These are phyloP conservation scores for Chloebia gouldiae DNA, from an alignment of 2,113 vertebrate species.

Conservation along the genomic window DNA sequence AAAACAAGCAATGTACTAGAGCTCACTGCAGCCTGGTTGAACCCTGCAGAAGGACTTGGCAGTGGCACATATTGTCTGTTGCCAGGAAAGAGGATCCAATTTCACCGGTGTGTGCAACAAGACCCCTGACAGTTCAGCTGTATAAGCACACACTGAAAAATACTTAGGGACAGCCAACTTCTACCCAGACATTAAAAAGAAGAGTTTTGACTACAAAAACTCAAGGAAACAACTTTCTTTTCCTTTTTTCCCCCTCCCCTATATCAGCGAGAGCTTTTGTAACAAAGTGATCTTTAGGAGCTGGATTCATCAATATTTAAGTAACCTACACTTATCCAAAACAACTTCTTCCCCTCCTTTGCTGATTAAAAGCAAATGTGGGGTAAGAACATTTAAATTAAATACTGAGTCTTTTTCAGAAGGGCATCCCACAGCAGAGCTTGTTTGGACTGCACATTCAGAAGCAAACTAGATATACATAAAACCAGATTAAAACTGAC, in stretches of 20 bases:
- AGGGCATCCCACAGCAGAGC: neutral
- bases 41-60: neutral
- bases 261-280: neutral
- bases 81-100: neutral
- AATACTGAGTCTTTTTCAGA: neutral
- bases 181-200: neutral
- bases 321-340: neutral
- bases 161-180: neutral
- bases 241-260: rapidly evolving
- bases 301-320: neutral
- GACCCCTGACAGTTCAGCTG: neutral
- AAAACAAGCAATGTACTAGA: neutral
- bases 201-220: neutral
- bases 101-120: neutral
- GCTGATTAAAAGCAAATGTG: neutral
- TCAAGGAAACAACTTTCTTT: neutral
- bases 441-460: neutral
- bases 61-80: neutral
- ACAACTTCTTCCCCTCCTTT: neutral
- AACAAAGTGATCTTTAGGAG: neutral
- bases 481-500: neutral
- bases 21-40: neutral
- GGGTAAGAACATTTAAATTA: neutral
- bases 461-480: neutral
- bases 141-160: neutral